phyloP scores from a whole-genome alignment of 2,797 vertebrate genomes.

The Streptopelia turtur region DNA sequence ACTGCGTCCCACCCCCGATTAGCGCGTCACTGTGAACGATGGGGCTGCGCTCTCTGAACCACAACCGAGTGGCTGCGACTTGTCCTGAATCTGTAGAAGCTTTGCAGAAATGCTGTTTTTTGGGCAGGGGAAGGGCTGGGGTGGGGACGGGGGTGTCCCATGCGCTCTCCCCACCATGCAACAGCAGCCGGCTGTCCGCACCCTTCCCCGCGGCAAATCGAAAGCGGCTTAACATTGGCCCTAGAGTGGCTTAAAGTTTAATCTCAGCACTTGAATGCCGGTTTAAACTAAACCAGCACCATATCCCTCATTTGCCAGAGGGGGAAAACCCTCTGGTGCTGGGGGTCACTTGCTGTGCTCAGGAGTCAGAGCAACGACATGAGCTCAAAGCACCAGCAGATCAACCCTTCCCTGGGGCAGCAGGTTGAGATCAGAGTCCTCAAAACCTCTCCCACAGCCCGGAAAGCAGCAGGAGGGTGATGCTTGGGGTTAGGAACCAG shows the following conservation, averaged over 20 bases:
- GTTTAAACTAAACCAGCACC: not conserved
- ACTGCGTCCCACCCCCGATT: not conserved
- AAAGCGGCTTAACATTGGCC: not conserved
- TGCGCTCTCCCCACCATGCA: accelerated
- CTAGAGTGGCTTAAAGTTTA: not conserved
- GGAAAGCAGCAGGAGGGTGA: not conserved
- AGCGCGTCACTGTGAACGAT: accelerated
- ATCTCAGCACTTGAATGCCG: not conserved
- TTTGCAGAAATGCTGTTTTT: accelerated
- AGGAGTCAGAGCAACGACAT: accelerated
- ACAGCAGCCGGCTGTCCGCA: accelerated
- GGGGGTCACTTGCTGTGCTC: not conserved
- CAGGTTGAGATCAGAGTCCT: not conserved
- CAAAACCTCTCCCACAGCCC: not conserved
- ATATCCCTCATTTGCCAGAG: not conserved
- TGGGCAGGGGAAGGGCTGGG: not conserved
- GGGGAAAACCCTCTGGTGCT: not conserved
- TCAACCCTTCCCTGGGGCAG: not conserved
- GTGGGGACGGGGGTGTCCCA: accelerated
- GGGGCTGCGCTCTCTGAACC: not conserved
- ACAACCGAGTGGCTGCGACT: accelerated
- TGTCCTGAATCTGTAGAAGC: accelerated
- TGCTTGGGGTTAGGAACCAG: not conserved
- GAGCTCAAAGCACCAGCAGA: accelerated
- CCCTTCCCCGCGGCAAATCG: accelerated